Percentiles rank a stretch among this genome's conserved stretches.
These are phyloP conservation scores for Hyppa rectilinea DNA, from an alignment of 2,888 invertebrate genomes.

Conservation along the genomic window DNA sequence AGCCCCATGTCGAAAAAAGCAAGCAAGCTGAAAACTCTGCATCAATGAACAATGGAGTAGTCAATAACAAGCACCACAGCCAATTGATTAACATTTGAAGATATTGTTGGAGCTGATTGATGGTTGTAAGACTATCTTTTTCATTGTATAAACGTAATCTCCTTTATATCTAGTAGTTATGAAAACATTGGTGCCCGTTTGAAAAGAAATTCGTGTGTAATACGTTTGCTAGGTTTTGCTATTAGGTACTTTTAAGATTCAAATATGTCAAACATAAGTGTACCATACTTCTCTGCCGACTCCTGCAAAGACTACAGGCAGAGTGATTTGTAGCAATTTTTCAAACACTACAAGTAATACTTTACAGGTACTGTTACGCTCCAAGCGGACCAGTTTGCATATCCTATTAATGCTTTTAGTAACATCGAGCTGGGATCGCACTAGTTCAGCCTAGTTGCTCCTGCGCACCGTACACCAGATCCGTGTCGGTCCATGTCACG, in stretches of 20 bases:
- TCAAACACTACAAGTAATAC: background rate
- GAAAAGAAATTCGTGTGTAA: too few species aligned
- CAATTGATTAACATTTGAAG: too few species aligned
- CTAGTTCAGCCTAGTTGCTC: conserved; percentile 12
- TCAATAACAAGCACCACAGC: too few species aligned
- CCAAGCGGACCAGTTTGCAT: background rate
- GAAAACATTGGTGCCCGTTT: too few species aligned
- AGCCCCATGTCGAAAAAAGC: too few species aligned
- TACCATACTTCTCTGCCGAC: background rate
- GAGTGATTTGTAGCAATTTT: background rate
- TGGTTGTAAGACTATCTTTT: too few species aligned
- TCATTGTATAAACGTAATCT: too few species aligned
- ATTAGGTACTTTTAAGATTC: too few species aligned
- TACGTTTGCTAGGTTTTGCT: too few species aligned
- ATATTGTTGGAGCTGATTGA: too few species aligned
- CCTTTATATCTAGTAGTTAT: too few species aligned
- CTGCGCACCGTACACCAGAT: conserved; percentile 16
- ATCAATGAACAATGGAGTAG: background rate
- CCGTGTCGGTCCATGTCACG: conserved; percentile 21
- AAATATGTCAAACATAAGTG: background rate
- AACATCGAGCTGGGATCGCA: background rate
- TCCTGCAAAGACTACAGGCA: background rate
- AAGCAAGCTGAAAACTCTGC: too few species aligned
- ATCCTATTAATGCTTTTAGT: background rate
- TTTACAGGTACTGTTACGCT: background rate